phyloP scores from a whole-genome alignment of 2,888 invertebrate species.

The Drosophila incognita region DNA sequence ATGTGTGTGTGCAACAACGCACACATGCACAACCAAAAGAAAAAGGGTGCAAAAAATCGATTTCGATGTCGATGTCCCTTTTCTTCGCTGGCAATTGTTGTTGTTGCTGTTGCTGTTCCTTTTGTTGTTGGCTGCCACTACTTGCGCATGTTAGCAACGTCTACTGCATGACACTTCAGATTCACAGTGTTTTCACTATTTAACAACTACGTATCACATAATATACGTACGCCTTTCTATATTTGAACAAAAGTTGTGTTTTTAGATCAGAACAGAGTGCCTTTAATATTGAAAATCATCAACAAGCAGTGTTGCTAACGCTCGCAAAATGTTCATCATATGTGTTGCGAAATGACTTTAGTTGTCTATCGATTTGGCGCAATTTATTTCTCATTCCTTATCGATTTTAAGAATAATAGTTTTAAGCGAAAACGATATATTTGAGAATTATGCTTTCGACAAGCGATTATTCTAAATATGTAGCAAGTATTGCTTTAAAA shows the following conservation, averaged over 20 bases:
- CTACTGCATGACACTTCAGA: slow-evolving; percentile 1
- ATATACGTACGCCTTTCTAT: slow-evolving; percentile 36
- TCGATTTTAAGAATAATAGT: slow-evolving; percentile 1
- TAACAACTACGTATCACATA: slow-evolving; percentile 26
- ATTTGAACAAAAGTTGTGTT: slow-evolving; percentile 43
- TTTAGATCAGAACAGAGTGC: slow-evolving; percentile 48
- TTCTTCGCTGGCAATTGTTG: slow-evolving; percentile 18
- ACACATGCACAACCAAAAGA: slow-evolving; percentile 3
- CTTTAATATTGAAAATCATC: slow-evolving; percentile 74
- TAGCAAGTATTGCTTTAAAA: not conserved
- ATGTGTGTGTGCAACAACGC: slow-evolving; percentile 10
- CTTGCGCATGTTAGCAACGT: slow-evolving; percentile 8
- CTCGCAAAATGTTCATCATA: not conserved
- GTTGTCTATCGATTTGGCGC: slow-evolving; percentile 11
- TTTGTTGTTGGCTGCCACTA: slow-evolving; percentile 4
- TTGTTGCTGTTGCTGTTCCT: slow-evolving; percentile 6
- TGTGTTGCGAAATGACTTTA: slow-evolving; percentile 20
- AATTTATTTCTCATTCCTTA: not conserved
- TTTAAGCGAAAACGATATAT: not conserved
- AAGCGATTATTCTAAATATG: not conserved
- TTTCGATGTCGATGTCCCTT: slow-evolving; percentile 68
- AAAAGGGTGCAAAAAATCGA: slow-evolving; percentile 76
- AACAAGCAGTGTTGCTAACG: slow-evolving; percentile 51
- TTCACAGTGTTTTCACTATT: slow-evolving; percentile 25
- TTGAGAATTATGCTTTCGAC: not conserved